These are phyloP conservation scores for Acleris laterana DNA, from an alignment of 2,888 invertebrate genomes.

Conservation along the genomic window DNA sequence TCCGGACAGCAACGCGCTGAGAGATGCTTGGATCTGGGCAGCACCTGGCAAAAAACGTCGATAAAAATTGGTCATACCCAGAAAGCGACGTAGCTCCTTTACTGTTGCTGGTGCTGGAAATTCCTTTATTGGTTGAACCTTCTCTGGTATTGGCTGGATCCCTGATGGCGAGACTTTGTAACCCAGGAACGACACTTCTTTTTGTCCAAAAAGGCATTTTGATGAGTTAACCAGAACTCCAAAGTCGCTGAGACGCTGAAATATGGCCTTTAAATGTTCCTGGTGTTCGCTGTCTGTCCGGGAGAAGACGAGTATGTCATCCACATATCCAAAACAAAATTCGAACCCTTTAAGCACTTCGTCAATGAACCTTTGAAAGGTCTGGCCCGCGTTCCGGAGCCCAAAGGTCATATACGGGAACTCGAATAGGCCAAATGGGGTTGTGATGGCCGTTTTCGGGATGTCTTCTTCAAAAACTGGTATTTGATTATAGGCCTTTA, in stretches of 20 bases:
- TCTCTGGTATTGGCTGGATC: constrained; percentile 43
- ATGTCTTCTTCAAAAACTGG: constrained; percentile 18
- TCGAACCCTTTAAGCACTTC: constrained; percentile 37
- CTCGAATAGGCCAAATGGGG: constrained; percentile 46
- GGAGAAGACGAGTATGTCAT: constrained; percentile 49
- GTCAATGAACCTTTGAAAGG: constrained; percentile 59
- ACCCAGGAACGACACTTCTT: constrained; percentile 43
- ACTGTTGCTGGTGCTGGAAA: constrained; percentile 37
- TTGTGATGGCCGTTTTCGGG: constrained; percentile 29
- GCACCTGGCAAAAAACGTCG: constrained; percentile 49
- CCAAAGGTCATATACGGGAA: constrained; percentile 56
- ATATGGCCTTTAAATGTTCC: constrained; percentile 40
- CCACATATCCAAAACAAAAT: constrained; percentile 49
- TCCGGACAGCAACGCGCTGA: constrained; percentile 42
- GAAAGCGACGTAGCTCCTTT: constrained; percentile 29
- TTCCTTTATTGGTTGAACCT: constrained; percentile 40
- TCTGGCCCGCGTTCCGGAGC: constrained; percentile 59
- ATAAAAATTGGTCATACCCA: constrained; percentile 44
- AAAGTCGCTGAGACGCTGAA: constrained; percentile 36
- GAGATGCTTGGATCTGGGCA: constrained; percentile 44
- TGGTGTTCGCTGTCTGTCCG: constrained; percentile 29
- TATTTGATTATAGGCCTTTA: too few species aligned
- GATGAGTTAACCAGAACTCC: constrained; percentile 45
- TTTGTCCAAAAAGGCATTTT: constrained; percentile 45
- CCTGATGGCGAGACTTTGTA: constrained; percentile 39